phyloP scores from a whole-genome alignment of 1,140 invertebrate genomes.

The Spodoptera litura region DNA sequence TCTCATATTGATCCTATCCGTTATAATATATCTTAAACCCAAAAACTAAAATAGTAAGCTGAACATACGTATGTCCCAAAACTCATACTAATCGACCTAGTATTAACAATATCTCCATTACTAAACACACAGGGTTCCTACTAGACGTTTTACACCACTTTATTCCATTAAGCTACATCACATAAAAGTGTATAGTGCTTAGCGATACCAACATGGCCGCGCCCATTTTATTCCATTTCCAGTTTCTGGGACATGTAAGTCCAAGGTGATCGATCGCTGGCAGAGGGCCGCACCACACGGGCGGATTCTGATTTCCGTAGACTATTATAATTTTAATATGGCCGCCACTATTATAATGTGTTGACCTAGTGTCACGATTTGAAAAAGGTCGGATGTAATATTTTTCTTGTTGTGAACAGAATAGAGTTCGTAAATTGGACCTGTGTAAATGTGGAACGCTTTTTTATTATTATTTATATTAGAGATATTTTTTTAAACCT shows the following conservation, averaged over 20 bases:
- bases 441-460: neutral
- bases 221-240: slow-evolving; percentile 42
- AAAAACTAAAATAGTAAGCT: too few species aligned
- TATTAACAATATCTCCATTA: too few species aligned
- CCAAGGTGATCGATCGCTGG: slow-evolving; percentile 35
- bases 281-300: slow-evolving; percentile 19
- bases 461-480: neutral
- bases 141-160: neutral
- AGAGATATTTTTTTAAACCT: too few species aligned
- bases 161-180: neutral
- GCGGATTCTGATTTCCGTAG: slow-evolving; percentile 26
- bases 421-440: slow-evolving; percentile 14
- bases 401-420: slow-evolving; percentile 21
- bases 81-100: too few species aligned
- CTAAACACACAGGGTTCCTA: neutral
- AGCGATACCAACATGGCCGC: neutral
- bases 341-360: slow-evolving; percentile 15
- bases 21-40: too few species aligned
- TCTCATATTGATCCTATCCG: too few species aligned
- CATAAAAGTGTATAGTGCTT: neutral
- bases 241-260: slow-evolving; percentile 40
- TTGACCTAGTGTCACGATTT: slow-evolving; percentile 37
- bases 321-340: slow-evolving; percentile 45
- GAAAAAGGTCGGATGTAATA: slow-evolving; percentile 41
- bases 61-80: too few species aligned